phyloP scores from a whole-genome alignment of 1,140 invertebrate species.

The Bombus waltoni region DNA sequence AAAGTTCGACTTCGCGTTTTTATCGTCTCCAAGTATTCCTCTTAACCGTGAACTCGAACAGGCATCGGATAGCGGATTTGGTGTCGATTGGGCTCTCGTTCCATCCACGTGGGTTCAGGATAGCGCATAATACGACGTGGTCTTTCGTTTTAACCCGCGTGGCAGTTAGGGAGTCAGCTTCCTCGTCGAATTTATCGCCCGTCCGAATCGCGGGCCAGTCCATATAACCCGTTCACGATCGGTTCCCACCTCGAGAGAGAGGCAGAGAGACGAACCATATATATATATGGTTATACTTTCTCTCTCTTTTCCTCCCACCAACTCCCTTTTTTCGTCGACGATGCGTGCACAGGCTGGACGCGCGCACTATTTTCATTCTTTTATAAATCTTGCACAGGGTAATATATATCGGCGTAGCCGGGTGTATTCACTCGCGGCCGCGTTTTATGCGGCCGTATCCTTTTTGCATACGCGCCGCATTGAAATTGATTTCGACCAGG shows the following conservation, averaged over 20 bases:
- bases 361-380: slow-evolving; percentile 63
- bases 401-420: slow-evolving; percentile 50
- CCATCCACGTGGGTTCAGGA: neutral
- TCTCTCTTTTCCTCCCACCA: neutral
- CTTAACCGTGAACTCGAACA: neutral
- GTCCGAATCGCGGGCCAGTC: slow-evolving; percentile 60
- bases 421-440: slow-evolving; percentile 45
- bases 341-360: neutral
- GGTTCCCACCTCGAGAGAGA: slow-evolving; percentile 49
- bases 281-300: neutral
- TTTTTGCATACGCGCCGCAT: slow-evolving; percentile 52
- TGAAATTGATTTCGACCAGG: slow-evolving; percentile 59
- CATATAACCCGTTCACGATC: slow-evolving; percentile 60
- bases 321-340: neutral
- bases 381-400: slow-evolving; percentile 61
- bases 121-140: slow-evolving; percentile 49
- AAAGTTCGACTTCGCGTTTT: neutral
- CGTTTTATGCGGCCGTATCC: slow-evolving; percentile 49
- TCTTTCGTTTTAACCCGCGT: slow-evolving; percentile 54
- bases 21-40: neutral
- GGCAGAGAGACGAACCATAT: neutral
- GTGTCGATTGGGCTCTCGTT: slow-evolving; percentile 2
- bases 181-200: slow-evolving; percentile 61
- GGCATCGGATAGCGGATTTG: neutral
- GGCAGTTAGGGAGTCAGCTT: slow-evolving; percentile 33